Evolutionary conservation across 2,797 vertebrate species (phyloP).

Genomic region (Cyprinodon diabolis): DNA sequence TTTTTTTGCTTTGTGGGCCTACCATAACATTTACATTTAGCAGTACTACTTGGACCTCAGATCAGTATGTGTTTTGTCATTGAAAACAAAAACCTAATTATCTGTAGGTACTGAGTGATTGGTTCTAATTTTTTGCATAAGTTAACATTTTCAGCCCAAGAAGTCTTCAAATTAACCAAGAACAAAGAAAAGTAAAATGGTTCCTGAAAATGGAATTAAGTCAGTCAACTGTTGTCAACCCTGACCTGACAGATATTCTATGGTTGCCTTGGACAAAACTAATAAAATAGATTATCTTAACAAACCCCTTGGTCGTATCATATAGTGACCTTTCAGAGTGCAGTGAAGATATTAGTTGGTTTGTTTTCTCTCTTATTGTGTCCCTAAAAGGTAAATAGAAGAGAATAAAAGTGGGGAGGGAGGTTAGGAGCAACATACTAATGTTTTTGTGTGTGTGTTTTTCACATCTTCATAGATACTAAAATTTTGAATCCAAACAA

Average conservation of each 20-base stretch:
- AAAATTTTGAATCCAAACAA: not conserved
- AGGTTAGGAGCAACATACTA: not conserved
- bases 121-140: not conserved
- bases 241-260: too few relatives aligned
- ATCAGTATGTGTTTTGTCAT: not conserved
- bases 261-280: too few relatives aligned
- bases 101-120: not conserved
- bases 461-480: slow-evolving; percentile 1
- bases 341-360: too few relatives aligned
- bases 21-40: not conserved
- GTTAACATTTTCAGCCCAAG: too few relatives aligned
- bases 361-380: too few relatives aligned
- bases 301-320: not conserved
- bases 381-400: not conserved
- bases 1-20: not conserved
- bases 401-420: not conserved
- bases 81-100: not conserved
- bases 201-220: too few relatives aligned
- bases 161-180: too few relatives aligned
- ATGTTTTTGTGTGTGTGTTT: not conserved
- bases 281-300: not conserved
- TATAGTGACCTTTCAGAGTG: not conserved
- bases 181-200: too few relatives aligned
- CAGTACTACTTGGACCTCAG: not conserved
- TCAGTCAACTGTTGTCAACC: too few relatives aligned